A percentile compares a stretch with the other conserved stretches of the same genome.
These are phyloP conservation scores for Ceramica pisi DNA, from an alignment of 2,888 invertebrate species.

Conservation along the genomic window DNA sequence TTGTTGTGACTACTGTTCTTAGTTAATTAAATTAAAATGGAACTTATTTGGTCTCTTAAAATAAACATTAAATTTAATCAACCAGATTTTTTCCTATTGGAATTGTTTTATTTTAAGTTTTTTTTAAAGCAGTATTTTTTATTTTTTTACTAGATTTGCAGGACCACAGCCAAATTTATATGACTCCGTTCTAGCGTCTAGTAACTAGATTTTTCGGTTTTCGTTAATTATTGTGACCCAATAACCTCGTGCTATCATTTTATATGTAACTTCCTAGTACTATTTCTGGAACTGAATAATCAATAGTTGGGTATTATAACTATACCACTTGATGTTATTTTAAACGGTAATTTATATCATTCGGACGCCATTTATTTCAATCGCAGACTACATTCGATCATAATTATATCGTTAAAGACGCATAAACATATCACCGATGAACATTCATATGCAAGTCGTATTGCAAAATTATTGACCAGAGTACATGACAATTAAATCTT, in stretches of 20 bases:
- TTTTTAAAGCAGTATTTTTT: not conserved
- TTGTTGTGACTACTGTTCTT: not conserved
- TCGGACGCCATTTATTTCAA: constrained; percentile 46
- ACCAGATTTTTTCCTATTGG: constrained; percentile 35
- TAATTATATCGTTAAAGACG: constrained; percentile 61
- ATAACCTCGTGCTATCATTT: not conserved
- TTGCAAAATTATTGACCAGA: constrained; percentile 76
- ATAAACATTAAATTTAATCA: not conserved
- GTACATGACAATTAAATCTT: constrained; percentile 74
- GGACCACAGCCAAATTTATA: not conserved
- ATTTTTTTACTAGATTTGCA: not conserved
- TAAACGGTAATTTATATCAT: constrained; percentile 38
- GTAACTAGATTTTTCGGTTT: not conserved
- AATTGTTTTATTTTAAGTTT: constrained; percentile 12
- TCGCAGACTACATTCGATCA: constrained; percentile 50
- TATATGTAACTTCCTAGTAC: not conserved
- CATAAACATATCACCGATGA: constrained; percentile 70
- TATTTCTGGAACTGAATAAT: constrained; percentile 9
- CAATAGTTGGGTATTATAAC: constrained; percentile 8
- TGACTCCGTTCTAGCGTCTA: not conserved
- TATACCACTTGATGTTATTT: constrained; percentile 26
- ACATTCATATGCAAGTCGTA: constrained; percentile 69
- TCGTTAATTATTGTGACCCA: not conserved
- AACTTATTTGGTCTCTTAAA: not conserved
- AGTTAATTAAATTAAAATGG: not conserved